phyloP scores from a whole-genome alignment of 2,888 invertebrate species.

The Ormyrus pomaceus region DNA sequence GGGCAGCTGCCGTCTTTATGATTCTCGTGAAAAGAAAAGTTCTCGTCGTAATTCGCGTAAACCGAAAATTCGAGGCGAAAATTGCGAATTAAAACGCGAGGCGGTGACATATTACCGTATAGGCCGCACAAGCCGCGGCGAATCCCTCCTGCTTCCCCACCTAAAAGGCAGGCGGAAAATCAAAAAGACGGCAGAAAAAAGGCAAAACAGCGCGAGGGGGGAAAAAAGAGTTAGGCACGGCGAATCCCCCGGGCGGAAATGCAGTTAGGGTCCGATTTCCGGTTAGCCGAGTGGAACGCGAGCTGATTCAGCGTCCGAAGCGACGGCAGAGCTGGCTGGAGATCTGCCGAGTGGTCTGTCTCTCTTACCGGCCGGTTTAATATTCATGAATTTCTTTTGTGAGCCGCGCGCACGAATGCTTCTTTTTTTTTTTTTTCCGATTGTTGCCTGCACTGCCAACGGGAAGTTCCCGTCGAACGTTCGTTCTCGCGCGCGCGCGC shows the following conservation, averaged over 20 bases:
- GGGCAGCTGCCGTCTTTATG: too few species aligned
- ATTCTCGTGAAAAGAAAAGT: too few species aligned
- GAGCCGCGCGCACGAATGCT: background rate
- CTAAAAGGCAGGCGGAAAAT: too few species aligned
- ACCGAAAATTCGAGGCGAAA: too few species aligned
- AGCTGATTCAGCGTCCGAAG: slow-evolving; percentile 37
- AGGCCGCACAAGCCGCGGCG: background rate
- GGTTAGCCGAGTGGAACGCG: slow-evolving; percentile 50
- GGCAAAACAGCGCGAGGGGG: too few species aligned
- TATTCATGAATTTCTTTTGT: slow-evolving; percentile 36
- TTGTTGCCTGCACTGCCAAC: too few species aligned
- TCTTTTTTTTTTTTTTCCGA: too few species aligned
- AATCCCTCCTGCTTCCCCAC: background rate
- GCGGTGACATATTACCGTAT: too few species aligned
- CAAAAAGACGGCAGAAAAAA: too few species aligned
- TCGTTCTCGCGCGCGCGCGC: background rate
- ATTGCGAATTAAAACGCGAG: too few species aligned
- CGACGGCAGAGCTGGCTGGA: background rate
- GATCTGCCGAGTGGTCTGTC: background rate
- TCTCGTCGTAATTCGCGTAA: too few species aligned
- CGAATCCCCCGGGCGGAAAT: background rate
- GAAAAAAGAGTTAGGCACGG: background rate
- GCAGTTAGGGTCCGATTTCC: slow-evolving; percentile 50
- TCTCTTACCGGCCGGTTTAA: background rate
- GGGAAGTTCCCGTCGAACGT: background rate